Percentiles rank a stretch among this genome's conserved stretches.
Conservation (phyloP, 2,888 invertebrate species). For the Geotrupes spiniger region DNA sequence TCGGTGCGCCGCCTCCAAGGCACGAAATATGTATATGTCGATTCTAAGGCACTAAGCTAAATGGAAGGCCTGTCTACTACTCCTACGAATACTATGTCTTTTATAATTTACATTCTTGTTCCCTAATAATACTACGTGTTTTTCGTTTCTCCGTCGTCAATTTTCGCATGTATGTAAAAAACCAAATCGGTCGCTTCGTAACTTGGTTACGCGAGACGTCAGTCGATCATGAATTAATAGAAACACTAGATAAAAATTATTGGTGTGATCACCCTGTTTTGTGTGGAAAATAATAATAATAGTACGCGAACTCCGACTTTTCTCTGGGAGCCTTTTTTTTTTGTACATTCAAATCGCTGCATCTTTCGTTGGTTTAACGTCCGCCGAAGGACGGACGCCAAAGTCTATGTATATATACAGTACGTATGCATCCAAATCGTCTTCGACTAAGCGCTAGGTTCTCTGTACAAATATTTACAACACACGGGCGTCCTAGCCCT, state of each 20-base stretch:
- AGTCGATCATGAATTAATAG: constrained; percentile 24
- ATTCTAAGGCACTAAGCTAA: constrained; percentile 49
- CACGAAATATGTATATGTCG: constrained; percentile 43
- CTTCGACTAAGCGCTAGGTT: background rate
- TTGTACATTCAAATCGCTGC: too few species aligned
- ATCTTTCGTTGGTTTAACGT: too few species aligned
- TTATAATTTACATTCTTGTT: constrained; percentile 33
- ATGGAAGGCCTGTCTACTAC: constrained; percentile 43
- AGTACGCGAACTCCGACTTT: too few species aligned
- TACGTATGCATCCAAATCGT: too few species aligned
- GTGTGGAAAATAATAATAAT: too few species aligned
- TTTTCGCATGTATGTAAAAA: too few species aligned
- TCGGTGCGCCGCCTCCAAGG: constrained; percentile 36
- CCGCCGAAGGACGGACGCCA: too few species aligned
- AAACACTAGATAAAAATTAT: too few species aligned
- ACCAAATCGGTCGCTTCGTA: constrained; percentile 18
- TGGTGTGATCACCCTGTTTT: too few species aligned
- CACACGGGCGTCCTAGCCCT: constrained; percentile 38
- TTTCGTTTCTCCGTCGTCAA: constrained; percentile 22
- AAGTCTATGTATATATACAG: too few species aligned
- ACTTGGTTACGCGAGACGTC: constrained; percentile 27
- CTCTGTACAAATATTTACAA: constrained; percentile 21
- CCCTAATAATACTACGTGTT: constrained; percentile 31
- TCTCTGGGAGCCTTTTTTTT: too few species aligned
- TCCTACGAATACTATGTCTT: constrained; percentile 31